phyloP scores from a whole-genome alignment of 2,888 invertebrate genomes.

The Lingula anatina region DNA sequence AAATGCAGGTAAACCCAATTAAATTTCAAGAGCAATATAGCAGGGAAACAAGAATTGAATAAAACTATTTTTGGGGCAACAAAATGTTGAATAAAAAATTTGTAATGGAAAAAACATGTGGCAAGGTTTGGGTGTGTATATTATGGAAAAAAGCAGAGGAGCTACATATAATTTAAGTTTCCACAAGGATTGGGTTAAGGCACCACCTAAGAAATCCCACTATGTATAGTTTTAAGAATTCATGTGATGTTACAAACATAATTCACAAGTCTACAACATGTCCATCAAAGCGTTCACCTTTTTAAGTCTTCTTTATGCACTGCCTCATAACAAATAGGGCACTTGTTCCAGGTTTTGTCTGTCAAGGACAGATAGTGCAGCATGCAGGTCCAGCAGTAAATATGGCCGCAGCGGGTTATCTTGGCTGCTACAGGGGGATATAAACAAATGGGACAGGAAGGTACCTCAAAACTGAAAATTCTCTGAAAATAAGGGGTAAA shows the following conservation, averaged over 20 bases:
- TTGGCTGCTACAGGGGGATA: conserved; percentile 75
- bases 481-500: conserved; percentile 42
- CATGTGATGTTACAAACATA: no score
- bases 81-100: no score
- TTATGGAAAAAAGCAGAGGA: no score
- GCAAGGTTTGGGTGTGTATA: no score
- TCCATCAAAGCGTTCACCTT: no score
- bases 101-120: no score
- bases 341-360: conserved; percentile 76
- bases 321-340: conserved; percentile 88
- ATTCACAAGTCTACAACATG: no score
- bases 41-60: neutral
- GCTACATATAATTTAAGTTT: no score
- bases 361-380: conserved; percentile 79
- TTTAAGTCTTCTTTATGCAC: conserved; percentile 77
- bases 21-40: neutral
- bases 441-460: conserved; percentile 88
- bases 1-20: conserved; percentile 6
- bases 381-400: conserved; percentile 93
- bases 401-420: conserved; percentile 90
- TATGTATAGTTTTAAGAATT: no score
- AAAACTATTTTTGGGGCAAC: no score
- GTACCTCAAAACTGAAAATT: conserved; percentile 42
- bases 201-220: no score
- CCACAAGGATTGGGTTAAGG: no score